A percentile compares a stretch with the other conserved stretches of the same genome.
phyloP scores from a whole-genome alignment of 1,140 invertebrate species.

The Eriosoma lanigerum region DNA sequence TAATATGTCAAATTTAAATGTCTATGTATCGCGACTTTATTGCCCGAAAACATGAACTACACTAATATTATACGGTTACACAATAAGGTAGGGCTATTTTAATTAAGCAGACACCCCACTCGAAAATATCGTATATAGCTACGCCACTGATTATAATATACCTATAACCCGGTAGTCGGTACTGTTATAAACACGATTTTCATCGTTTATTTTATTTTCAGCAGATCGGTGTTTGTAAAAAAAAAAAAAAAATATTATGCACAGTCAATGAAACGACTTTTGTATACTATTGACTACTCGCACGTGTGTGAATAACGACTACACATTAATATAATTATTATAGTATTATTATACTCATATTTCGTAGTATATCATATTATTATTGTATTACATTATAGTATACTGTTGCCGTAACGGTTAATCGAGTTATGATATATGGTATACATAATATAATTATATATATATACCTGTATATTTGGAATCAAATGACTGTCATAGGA shows the following conservation, averaged over 20 bases:
- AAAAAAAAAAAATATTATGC: too few species aligned
- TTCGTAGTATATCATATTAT: too few species aligned
- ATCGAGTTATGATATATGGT: not conserved
- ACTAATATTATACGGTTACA: not conserved
- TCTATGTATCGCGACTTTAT: not conserved
- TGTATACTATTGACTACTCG: not conserved
- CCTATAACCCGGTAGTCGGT: not conserved
- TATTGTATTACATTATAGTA: too few species aligned
- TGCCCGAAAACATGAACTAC: not conserved
- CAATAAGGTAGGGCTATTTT: too few species aligned
- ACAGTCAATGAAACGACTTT: not conserved
- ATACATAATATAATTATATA: not conserved
- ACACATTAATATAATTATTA: too few species aligned
- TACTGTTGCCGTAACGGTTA: conserved; percentile 41
- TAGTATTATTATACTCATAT: too few species aligned
- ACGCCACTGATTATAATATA: not conserved
- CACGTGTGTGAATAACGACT: not conserved
- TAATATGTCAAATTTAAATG: conserved; percentile 36
- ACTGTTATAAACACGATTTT: not conserved
- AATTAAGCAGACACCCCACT: not conserved
- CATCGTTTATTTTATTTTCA: not conserved
- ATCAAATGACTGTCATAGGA: conserved; percentile 34
- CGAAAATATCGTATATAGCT: not conserved
- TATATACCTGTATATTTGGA: not conserved
- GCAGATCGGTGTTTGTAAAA: not conserved